Conservation (phyloP, 2,797 vertebrate species). For the Orestias chungarensis region DNA sequence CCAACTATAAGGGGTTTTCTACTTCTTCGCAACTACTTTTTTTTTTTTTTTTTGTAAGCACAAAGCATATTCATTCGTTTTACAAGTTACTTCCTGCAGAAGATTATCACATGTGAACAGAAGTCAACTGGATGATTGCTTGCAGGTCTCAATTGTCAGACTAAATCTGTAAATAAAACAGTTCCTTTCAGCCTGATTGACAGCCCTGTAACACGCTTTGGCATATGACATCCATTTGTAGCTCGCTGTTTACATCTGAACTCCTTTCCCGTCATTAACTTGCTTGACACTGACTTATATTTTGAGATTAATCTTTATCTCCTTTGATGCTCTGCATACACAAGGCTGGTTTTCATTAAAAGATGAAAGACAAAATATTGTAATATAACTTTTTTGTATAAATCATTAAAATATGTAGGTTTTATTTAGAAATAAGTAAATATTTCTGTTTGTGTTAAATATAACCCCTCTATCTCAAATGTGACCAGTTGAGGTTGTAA, state of each 20-base stretch:
- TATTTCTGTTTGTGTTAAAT: slow-evolving; percentile 26
- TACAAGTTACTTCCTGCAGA: neutral
- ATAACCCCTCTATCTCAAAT: slow-evolving; percentile 20
- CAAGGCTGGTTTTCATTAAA: neutral
- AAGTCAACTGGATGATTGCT: slow-evolving; percentile 10
- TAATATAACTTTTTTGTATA: neutral
- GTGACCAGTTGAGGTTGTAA: neutral
- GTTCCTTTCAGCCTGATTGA: slow-evolving; percentile 39
- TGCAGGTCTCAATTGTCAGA: slow-evolving; percentile 21
- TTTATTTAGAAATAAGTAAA: slow-evolving; percentile 15
- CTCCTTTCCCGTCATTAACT: slow-evolving; percentile 34
- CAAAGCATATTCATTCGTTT: neutral
- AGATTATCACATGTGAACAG: slow-evolving; percentile 1
- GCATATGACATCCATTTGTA: slow-evolving; percentile 40
- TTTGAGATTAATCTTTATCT: slow-evolving; percentile 27
- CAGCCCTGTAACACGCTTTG: slow-evolving; percentile 38
- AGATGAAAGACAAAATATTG: slow-evolving; percentile 7
- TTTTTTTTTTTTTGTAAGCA: neutral
- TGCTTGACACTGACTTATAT: slow-evolving; percentile 37
- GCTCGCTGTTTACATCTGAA: slow-evolving; percentile 44
- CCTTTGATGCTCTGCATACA: slow-evolving; percentile 6
- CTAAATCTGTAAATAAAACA: slow-evolving; percentile 37
- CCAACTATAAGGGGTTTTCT: slow-evolving; percentile 13
- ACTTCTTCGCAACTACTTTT: slow-evolving; percentile 1
- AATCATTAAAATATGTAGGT: slow-evolving; percentile 4